phyloP scores from a whole-genome alignment of 2,797 vertebrate genomes.

The Neomorphus geoffroyi region DNA sequence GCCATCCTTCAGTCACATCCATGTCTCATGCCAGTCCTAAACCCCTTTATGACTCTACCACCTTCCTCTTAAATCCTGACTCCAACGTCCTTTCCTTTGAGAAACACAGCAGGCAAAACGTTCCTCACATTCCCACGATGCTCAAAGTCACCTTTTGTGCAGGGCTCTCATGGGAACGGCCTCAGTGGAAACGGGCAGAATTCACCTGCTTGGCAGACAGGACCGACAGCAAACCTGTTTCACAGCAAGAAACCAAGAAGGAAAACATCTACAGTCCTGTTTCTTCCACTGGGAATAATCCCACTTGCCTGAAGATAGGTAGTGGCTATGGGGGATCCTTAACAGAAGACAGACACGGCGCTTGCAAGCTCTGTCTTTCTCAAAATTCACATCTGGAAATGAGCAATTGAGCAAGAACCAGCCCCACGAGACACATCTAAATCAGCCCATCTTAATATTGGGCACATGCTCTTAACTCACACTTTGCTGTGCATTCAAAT shows the following conservation, averaged over 20 bases:
- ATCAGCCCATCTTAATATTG: neutral
- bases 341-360: neutral
- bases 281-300: neutral
- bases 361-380: neutral
- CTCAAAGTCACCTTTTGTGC: neutral
- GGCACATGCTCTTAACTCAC: neutral
- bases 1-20: neutral
- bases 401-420: constrained; percentile 21
- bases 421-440: neutral
- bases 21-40: neutral
- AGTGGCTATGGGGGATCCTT: neutral
- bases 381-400: constrained; percentile 32
- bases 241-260: neutral
- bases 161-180: neutral
- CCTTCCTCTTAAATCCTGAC: neutral
- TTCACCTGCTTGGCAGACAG: neutral
- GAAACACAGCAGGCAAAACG: neutral
- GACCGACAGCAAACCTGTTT: neutral
- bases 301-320: neutral
- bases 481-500: neutral
- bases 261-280: neutral
- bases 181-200: neutral
- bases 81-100: neutral
- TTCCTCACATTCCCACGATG: neutral
- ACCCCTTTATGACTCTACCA: neutral